Evolutionary conservation across 2,888 invertebrate genomes (phyloP), one percentile per base, ranked within the genome.

Genomic region (Monopis laevigella): DNA sequence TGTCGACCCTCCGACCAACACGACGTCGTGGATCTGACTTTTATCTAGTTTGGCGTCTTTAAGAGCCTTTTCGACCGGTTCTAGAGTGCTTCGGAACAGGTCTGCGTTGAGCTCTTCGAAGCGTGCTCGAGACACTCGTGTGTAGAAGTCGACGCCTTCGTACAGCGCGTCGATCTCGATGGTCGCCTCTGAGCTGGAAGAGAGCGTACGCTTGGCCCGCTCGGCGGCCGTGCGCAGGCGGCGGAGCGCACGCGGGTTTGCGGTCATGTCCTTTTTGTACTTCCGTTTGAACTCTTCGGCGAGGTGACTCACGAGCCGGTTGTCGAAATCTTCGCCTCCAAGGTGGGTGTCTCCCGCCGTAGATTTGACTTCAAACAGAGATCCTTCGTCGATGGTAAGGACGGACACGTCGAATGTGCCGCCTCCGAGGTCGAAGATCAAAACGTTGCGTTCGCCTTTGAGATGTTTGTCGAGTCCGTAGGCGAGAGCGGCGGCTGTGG

Each of bases 391-490:
- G 53, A 93, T 92, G 11, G 89, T 87, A 24, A 93, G 71, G 48
- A 93, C 86, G 19, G 92, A 92, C 8, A 93, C 92, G 58, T 58
- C 84, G 82, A 61, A 87, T 86, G 59, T 87, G 35, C 86, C 87
- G 21, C 85, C 82, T 27, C 74, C 70, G 42, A 86, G 74, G 52
- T 84, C 82, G 36, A 44, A 44, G 3, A 44, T 44, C 21, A 44
- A 41, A 7, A 44, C 41, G 38, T 44, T 29, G 86, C 88, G 83
- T 56, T 86, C 86, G 4, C 86, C 85, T 54, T 84, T 83, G n/a
- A 85, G 66, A 51, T 85, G 84, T 69, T 96, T 96, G 64, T 96
- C 95, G 89, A 96, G 90, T 45, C 96, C 96, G 63, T 96, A 96
- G 14, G 96, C 95, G 30, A 96, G 80, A 43, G 96, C 96, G 43